phyloP scores from a whole-genome alignment of 2,113 vertebrate species.

The Phodopus roborovskii region DNA sequence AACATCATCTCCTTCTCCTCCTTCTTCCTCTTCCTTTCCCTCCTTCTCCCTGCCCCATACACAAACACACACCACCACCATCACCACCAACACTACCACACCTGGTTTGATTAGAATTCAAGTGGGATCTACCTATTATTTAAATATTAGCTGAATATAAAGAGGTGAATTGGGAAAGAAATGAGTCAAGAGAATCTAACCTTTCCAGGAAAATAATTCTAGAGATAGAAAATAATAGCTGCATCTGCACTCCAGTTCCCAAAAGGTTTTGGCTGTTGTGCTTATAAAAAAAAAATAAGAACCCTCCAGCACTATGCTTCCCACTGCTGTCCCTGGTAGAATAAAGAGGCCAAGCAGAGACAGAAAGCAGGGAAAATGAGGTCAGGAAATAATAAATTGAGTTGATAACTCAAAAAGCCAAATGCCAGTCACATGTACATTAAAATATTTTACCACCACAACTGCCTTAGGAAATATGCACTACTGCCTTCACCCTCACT shows the following conservation, averaged over 20 bases:
- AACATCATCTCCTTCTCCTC: too few species aligned
- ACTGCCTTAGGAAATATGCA: not conserved
- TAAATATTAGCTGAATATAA: not conserved
- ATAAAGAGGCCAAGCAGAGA: not conserved
- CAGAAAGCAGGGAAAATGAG: not conserved
- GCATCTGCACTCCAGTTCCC: slow-evolving; percentile 2
- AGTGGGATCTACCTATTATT: not conserved
- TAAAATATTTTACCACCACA: slow-evolving; percentile 2
- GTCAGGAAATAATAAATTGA: slow-evolving; percentile 23
- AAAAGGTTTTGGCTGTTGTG: slow-evolving; percentile 24
- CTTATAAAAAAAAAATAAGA: slow-evolving; percentile 27
- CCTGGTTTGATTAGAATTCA: not conserved
- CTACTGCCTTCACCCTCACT: not conserved
- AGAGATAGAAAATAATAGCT: slow-evolving; percentile 13
- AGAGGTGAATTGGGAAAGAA: not conserved
- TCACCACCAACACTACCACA: not conserved
- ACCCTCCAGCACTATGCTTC: not conserved
- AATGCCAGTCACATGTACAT: not conserved
- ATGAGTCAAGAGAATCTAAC: not conserved
- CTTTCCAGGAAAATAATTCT: slow-evolving; percentile 18
- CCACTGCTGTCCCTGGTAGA: not conserved
- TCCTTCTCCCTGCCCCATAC: not conserved
- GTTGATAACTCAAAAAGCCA: not conserved
- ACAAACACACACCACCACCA: not conserved
- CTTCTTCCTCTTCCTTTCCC: not conserved